Percentiles rank a stretch among this genome's conserved stretches.
phyloP scores from a whole-genome alignment of 2,888 invertebrate species.

The Caenorhabditis doughertyi region DNA sequence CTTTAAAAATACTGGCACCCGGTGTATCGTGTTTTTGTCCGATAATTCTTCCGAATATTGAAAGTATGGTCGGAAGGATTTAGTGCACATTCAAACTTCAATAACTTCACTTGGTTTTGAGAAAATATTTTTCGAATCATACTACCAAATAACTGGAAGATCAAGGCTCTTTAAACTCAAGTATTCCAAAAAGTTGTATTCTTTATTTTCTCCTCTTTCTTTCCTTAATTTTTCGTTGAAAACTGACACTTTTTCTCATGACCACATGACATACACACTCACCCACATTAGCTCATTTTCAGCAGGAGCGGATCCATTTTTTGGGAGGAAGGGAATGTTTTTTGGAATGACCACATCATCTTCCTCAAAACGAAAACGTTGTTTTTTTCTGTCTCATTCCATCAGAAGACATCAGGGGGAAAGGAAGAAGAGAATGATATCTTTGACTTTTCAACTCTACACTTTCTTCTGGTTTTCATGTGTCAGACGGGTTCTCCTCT shows the following conservation, averaged over 20 bases:
- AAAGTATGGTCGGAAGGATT: too few relatives aligned
- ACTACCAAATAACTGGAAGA: background rate
- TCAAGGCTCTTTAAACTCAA: constrained; percentile 10
- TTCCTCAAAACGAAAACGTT: background rate
- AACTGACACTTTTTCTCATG: constrained; percentile 44
- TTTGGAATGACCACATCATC: background rate
- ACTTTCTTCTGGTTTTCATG: constrained; percentile 9
- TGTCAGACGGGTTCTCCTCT: constrained; percentile 7
- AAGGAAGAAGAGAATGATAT: background rate
- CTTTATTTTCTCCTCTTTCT: background rate
- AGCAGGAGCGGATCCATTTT: constrained; percentile 14
- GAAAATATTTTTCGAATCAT: too few relatives aligned
- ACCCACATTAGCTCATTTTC: constrained; percentile 42
- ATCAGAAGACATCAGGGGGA: background rate
- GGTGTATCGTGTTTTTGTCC: too few relatives aligned
- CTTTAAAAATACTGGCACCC: too few relatives aligned
- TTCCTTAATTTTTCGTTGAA: constrained; percentile 25
- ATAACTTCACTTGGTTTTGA: too few relatives aligned
- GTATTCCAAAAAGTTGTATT: background rate
- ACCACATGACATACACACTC: constrained; percentile 38
- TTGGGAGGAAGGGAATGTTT: background rate
- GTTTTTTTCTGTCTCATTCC: constrained; percentile 18
- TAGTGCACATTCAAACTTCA: too few relatives aligned
- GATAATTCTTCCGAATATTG: too few relatives aligned
- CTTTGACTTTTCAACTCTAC: constrained; percentile 20